Base-by-base conservation (phyloP, 2,888 invertebrate genomes). In the Phaonia tiefii region DNA sequence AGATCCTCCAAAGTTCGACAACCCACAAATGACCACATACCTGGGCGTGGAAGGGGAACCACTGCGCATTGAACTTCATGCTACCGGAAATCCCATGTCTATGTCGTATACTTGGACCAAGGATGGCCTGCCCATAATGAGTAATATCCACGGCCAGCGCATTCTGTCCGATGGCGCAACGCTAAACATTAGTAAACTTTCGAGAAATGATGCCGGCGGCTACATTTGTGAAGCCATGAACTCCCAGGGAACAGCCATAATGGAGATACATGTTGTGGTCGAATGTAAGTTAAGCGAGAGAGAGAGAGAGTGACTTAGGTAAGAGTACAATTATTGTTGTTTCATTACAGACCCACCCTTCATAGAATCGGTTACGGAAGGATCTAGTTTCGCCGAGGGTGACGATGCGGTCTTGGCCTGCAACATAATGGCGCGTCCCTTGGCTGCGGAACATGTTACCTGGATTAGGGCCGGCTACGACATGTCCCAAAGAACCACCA, bases 91-190 rank as follows among this genome's bases (percentile, higher is more conserved):
- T 85, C 89, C 89, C 49, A 88, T 88, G 88, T 75, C 86, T n/a
- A 89, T 89, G 83, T 88, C 88, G 58, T 89, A 88, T 54, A 88
- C 89, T 71, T 89, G 89, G 89, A 90, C 89, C 39, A 89, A 88
- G 85, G 87, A 90, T 74, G 89, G 89, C 25, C 84, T 90, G 66
- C 89, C 90, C 67, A 90, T 89, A 70, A 88, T 86, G 84, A 86
- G 85, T 83, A 89, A 86, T 17, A 75, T 83, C 8, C 67, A 85
- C 25, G 86, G 86, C 31, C 88, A 89, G 69, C 86, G 89, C 20
- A 85, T 89, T 78, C 85, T 88, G 75, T 87, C 88, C 8, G 89
- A 89, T 49, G 90, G 90, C 44, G 85, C 89, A 0, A 83, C 87
- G 26, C 84, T 89, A 60, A 89, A 89, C 42, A 90, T 89, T 46